phyloP scores from a whole-genome alignment of 2,113 vertebrate species.

The Chauna torquata region DNA sequence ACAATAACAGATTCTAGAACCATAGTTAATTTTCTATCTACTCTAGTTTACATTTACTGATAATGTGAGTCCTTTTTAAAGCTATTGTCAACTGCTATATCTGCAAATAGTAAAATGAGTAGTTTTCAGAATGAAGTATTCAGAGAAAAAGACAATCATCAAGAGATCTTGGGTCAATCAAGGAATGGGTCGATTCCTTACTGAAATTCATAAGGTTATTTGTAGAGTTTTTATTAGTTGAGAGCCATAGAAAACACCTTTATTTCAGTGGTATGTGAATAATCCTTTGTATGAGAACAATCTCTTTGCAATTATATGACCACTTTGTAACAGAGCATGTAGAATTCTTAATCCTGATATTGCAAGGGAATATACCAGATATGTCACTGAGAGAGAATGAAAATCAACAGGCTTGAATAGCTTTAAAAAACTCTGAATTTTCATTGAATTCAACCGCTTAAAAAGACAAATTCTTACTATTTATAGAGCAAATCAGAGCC shows the following conservation, averaged over 20 bases:
- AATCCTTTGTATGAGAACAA: not conserved
- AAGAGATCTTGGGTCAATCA: not conserved
- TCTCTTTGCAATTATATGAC: not conserved
- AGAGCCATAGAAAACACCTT: not conserved
- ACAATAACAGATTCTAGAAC: not conserved
- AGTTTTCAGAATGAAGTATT: not conserved
- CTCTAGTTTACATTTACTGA: not conserved
- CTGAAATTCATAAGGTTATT: not conserved
- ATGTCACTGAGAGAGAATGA: not conserved
- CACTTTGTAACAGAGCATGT: not conserved
- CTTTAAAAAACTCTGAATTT: not conserved
- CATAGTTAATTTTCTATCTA: not conserved
- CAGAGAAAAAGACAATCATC: not conserved
- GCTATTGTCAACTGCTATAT: not conserved
- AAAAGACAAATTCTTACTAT: not conserved
- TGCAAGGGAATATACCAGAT: not conserved
- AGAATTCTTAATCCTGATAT: not conserved
- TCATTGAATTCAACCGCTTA: not conserved
- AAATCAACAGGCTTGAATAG: not conserved
- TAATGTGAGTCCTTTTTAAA: not conserved
- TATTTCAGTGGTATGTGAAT: not conserved
- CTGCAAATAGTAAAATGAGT: not conserved
- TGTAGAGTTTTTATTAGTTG: not conserved
- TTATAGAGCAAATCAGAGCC: not conserved
- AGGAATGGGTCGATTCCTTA: not conserved